Evolutionary conservation across 2,888 invertebrate genomes (phyloP).

Genomic region (Cinara cedri): DNA sequence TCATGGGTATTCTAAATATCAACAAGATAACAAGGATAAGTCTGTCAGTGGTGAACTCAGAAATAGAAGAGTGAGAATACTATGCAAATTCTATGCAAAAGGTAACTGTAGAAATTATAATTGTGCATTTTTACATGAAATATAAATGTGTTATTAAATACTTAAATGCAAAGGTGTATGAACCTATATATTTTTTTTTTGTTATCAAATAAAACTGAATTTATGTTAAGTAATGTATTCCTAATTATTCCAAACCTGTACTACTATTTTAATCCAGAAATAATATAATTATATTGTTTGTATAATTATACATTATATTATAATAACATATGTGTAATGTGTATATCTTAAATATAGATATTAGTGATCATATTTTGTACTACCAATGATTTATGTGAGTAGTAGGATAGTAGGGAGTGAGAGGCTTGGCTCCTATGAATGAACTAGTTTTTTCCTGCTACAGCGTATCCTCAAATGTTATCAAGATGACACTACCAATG

Average conservation of each 20-base stretch:
- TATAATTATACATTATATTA: conserved; percentile 14
- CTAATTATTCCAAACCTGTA: not conserved
- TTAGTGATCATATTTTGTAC: no score
- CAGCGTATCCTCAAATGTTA: no score
- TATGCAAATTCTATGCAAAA: conserved; percentile 49
- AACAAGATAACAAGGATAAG: no score
- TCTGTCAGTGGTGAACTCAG: no score
- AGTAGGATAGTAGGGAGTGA: no score
- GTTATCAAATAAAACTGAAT: conserved; percentile 47
- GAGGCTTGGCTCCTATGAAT: no score
- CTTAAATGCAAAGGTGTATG: not conserved
- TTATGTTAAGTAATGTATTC: conserved; percentile 22
- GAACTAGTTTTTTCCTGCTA: no score
- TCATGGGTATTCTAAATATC: no score
- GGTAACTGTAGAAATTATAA: conserved; percentile 49
- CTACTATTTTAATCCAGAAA: not conserved
- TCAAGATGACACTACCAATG: no score
- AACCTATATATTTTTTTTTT: conserved; percentile 22
- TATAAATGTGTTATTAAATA: no score
- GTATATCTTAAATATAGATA: not conserved
- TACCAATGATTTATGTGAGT: no score
- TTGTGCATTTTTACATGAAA: conserved; percentile 44
- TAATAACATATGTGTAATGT: not conserved
- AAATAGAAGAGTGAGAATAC: conserved; percentile 24
- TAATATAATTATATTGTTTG: no score